phyloP scores from a whole-genome alignment of 2,888 invertebrate genomes.

The Thera obeliscata region DNA sequence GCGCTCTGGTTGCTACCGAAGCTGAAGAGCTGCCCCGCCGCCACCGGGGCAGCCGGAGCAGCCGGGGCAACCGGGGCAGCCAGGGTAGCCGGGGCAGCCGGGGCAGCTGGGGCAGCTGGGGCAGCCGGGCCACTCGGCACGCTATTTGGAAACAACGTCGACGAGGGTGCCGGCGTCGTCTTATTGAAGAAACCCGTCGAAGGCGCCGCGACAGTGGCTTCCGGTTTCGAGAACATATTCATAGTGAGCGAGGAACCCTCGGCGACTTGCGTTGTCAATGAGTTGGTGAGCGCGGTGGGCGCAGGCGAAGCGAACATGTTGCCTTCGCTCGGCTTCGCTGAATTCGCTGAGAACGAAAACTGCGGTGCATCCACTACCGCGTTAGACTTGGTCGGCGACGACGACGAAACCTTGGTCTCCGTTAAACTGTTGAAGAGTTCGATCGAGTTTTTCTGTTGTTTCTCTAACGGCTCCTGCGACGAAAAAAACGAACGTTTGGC shows the following conservation, averaged over 20 bases:
- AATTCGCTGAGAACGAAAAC: slow-evolving; percentile 12
- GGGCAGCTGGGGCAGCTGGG: not conserved
- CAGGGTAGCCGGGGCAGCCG: not conserved
- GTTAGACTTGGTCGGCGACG: slow-evolving; percentile 6
- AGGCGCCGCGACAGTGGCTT: slow-evolving; percentile 39
- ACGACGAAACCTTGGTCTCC: slow-evolving; percentile 2
- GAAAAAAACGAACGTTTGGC: slow-evolving; percentile 34
- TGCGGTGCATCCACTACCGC: not conserved
- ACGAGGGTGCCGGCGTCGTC: slow-evolving; percentile 6
- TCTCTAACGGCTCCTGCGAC: slow-evolving; percentile 21
- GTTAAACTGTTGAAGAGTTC: slow-evolving; percentile 13
- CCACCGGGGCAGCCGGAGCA: not conserved
- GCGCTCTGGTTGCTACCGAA: slow-evolving; percentile 51
- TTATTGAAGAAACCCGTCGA: slow-evolving; percentile 49
- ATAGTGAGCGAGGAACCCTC: slow-evolving; percentile 2
- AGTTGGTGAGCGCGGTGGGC: not conserved
- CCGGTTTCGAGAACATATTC: slow-evolving; percentile 19
- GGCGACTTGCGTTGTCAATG: slow-evolving; percentile 8
- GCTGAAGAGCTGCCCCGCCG: slow-evolving; percentile 54
- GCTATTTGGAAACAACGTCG: slow-evolving; percentile 42
- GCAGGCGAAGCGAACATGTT: slow-evolving; percentile 9
- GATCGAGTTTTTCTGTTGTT: slow-evolving; percentile 19
- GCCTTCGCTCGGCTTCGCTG: slow-evolving; percentile 4
- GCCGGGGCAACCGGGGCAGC: not conserved
- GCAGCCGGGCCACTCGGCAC: slow-evolving; percentile 57